A percentile compares a stretch with the other conserved stretches of the same genome.
Conservation (phyloP, 2,797 vertebrate genomes). For the Liasis olivaceus region DNA sequence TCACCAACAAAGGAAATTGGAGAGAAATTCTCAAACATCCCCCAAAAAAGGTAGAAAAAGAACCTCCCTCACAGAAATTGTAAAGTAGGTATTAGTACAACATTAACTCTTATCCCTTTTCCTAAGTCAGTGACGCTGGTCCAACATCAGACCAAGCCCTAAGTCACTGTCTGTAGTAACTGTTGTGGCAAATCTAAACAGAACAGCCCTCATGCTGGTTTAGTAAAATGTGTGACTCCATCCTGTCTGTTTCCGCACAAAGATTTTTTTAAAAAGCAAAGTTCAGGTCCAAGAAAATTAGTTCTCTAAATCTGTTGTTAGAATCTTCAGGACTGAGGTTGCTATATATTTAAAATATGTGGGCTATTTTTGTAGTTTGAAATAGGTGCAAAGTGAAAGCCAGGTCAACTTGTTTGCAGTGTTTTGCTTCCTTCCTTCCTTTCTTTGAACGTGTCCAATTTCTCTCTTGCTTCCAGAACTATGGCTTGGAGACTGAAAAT, state of each 20-base stretch:
- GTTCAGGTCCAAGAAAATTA: background rate
- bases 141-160: background rate
- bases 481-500: constrained; percentile 90
- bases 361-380: background rate
- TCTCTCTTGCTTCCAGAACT: constrained; percentile 79
- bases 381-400: background rate
- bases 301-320: background rate
- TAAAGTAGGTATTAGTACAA: background rate
- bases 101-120: background rate
- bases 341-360: background rate
- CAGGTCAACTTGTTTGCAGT: fast-evolving
- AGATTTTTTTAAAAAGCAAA: too few relatives aligned
- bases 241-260: background rate
- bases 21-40: background rate
- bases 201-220: background rate
- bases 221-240: background rate
- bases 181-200: background rate
- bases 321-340: background rate
- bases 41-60: background rate
- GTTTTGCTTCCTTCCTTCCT: fast-evolving
- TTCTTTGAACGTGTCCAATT: background rate
- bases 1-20: background rate
- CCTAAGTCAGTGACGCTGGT: too few relatives aligned
- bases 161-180: background rate
- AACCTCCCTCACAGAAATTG: background rate